Evolutionary conservation across 2,888 invertebrate genomes (phyloP), one percentile per base, ranked within the genome.

Genomic region (Celastrina argiolus): DNA sequence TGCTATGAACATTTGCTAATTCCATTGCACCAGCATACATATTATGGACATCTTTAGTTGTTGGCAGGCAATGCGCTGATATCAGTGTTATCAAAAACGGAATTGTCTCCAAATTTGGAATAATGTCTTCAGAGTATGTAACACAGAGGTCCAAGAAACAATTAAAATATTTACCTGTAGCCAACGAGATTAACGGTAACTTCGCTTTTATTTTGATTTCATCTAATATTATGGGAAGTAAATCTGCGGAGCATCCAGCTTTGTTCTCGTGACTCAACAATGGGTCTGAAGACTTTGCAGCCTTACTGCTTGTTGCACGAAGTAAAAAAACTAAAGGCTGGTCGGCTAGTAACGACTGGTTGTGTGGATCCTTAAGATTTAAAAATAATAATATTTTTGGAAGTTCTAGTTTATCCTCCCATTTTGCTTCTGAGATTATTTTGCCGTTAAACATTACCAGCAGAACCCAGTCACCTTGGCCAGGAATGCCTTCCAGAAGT

Each of bases 41-140:
- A 1, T 87, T 80, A 1, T 87, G 88, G 16, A 84, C 88, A 0
- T 89, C 90, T 76, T 74, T 86, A 14, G 75, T 69, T 59, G 8
- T 18, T 51, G 91, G 90, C 51, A 90, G 73, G 71, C 91, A 91
- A 73, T 88, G 82, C 0, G 80, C 87, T 42, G 88, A 87, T 41
- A 88, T 72, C 80, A 90, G 78, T 5, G 90, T 88, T 1, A 91
- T 68, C 36, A 76, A 70, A 31, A 91, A 65, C 16, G 88, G 84
- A 65, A 79, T 70, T 68, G 73, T 74, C 39, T 67, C 69, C 42
- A 69, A 74, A 16, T 80, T 76, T 31, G 70, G 64, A 66, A 41
- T 56, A 7, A 6, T 14, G 10, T 72, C 69, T 8, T 78, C 81
- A 22, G 69, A 74, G n/a, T 78, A 68, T 41, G 71, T 66, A 16